Conservation (phyloP, 2,113 vertebrate genomes). For the Prunella fulvescens region DNA sequence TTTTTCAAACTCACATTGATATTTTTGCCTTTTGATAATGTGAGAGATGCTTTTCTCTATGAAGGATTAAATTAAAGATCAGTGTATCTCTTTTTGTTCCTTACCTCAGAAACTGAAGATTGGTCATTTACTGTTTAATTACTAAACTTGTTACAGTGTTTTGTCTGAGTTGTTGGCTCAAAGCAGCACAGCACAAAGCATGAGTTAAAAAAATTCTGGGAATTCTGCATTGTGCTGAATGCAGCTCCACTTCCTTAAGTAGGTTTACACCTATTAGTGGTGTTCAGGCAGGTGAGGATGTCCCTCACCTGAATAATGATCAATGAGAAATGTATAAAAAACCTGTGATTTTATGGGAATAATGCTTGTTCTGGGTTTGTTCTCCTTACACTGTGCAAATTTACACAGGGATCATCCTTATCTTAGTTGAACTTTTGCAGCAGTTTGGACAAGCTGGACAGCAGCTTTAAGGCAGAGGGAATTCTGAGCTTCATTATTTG, state of each 20-base stretch:
- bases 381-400: background rate
- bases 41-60: background rate
- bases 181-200: background rate
- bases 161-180: background rate
- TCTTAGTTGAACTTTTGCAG: background rate
- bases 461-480: background rate
- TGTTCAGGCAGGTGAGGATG: background rate
- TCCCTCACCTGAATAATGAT: background rate
- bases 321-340: background rate
- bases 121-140: background rate
- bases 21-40: background rate
- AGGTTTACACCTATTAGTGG: background rate
- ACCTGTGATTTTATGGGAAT: background rate
- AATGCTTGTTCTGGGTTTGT: background rate
- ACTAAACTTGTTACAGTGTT: background rate
- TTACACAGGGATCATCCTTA: background rate
- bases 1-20: background rate
- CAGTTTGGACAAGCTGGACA: background rate
- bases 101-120: background rate
- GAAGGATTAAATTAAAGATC: background rate
- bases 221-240: background rate
- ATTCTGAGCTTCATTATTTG: background rate
- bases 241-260: background rate
- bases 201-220: background rate
- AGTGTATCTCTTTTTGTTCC: background rate